A percentile compares a stretch with the other conserved stretches of the same genome.
Evolutionary conservation across 1,140 invertebrate species (phyloP).

Genomic region (Kradibia gibbosae): DNA sequence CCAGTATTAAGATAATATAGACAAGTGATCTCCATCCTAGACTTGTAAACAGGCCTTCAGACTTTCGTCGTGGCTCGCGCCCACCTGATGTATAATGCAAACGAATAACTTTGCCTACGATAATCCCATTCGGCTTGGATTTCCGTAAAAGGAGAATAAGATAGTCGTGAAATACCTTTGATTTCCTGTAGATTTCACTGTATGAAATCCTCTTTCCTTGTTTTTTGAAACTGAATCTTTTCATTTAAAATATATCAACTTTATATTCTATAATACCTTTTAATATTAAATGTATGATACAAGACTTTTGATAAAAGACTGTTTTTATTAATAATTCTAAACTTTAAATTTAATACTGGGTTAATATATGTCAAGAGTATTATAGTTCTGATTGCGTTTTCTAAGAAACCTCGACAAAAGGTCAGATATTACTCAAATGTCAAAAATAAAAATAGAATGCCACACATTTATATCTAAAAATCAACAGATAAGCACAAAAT

Average conservation of each 20-base stretch:
- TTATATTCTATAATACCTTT: too few relatives aligned
- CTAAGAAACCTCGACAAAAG: conserved; percentile 47
- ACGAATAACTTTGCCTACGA: not conserved
- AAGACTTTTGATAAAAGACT: not conserved
- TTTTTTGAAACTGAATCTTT: too few relatives aligned
- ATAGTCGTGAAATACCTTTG: not conserved
- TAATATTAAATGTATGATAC: too few relatives aligned
- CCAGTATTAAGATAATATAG: not conserved
- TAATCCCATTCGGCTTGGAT: not conserved
- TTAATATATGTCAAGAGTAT: conserved; percentile 46
- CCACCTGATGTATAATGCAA: conserved; percentile 57
- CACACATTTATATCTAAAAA: too few relatives aligned
- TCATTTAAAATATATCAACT: too few relatives aligned
- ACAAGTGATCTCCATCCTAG: not conserved
- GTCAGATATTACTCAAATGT: conserved; percentile 36
- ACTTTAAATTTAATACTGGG: conserved; percentile 17
- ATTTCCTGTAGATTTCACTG: not conserved
- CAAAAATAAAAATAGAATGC: conserved; percentile 30
- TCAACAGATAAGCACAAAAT: not conserved
- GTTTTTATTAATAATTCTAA: conserved; percentile 18
- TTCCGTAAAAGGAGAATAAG: conserved; percentile 37
- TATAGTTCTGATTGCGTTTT: conserved; percentile 41
- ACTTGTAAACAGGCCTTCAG: conserved; percentile 39
- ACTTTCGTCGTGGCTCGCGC: conserved; percentile 23
- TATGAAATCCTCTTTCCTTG: too few relatives aligned